phyloP scores from a whole-genome alignment of 2,797 vertebrate genomes.

The Psittacula echo region DNA sequence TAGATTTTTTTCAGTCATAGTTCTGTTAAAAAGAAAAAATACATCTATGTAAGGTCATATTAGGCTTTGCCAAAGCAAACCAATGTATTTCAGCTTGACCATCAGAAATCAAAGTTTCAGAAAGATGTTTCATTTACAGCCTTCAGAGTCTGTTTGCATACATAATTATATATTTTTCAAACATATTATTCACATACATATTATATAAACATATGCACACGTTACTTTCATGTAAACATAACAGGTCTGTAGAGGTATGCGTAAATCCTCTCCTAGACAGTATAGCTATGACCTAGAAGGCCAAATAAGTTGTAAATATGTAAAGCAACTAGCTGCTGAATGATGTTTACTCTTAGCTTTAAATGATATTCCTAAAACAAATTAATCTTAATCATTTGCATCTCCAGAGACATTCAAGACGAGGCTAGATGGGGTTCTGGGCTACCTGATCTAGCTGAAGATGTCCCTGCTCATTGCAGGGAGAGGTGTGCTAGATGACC shows the following conservation, averaged over 20 bases:
- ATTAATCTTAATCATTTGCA: neutral
- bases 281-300: neutral
- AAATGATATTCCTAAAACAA: neutral
- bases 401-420: neutral
- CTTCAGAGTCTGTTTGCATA: neutral
- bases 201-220: neutral
- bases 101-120: neutral
- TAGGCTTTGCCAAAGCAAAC: neutral
- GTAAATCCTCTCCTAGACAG: neutral
- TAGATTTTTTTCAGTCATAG: neutral
- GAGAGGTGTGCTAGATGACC: neutral
- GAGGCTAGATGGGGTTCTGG: neutral
- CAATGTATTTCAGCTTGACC: neutral
- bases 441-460: neutral
- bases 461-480: neutral
- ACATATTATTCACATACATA: neutral
- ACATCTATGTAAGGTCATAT: neutral
- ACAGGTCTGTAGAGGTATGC: accelerated
- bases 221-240: neutral
- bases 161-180: neutral
- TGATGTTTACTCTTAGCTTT: neutral
- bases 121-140: neutral
- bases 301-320: neutral
- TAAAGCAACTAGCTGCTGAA: neutral
- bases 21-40: neutral